These are phyloP conservation scores for Aleiodes alternator DNA, from an alignment of 2,888 invertebrate genomes.

Conservation along the genomic window DNA sequence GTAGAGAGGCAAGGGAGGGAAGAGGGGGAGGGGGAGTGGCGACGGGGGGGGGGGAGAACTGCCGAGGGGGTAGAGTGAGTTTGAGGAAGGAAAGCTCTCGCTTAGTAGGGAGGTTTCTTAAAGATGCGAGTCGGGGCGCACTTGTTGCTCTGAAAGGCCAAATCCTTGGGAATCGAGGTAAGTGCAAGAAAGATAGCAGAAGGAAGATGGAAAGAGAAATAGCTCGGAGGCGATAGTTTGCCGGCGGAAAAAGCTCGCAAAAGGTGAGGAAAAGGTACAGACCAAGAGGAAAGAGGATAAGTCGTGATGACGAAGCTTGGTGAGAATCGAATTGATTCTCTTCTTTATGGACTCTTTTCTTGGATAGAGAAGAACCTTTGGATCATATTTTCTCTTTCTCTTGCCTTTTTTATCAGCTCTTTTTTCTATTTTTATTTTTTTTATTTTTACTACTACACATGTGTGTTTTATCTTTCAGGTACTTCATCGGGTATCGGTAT, in stretches of 20 bases:
- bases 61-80: slow-evolving; percentile 7
- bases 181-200: slow-evolving; percentile 28
- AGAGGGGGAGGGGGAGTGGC: background rate
- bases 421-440: background rate
- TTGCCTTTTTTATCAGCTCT: slow-evolving; percentile 20
- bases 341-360: slow-evolving; percentile 37
- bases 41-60: slow-evolving; percentile 10
- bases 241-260: slow-evolving; percentile 48
- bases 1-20: background rate
- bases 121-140: slow-evolving; percentile 61
- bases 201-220: slow-evolving; percentile 49
- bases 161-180: slow-evolving; percentile 36
- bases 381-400: background rate
- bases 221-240: slow-evolving; percentile 45
- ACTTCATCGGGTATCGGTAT: slow-evolving; percentile 7
- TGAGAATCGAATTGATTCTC: slow-evolving; percentile 74
- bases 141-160: slow-evolving; percentile 70
- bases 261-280: slow-evolving; percentile 47
- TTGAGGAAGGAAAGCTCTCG: slow-evolving; percentile 47
- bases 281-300: slow-evolving; percentile 35
- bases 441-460: background rate
- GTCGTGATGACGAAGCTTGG: slow-evolving; percentile 36
- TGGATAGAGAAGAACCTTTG: slow-evolving; percentile 5
- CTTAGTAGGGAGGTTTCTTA: slow-evolving; percentile 57
- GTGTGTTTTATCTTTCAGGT: background rate